phyloP scores from a whole-genome alignment of 2,888 invertebrate species.

The Gisinianus flammeolus region DNA sequence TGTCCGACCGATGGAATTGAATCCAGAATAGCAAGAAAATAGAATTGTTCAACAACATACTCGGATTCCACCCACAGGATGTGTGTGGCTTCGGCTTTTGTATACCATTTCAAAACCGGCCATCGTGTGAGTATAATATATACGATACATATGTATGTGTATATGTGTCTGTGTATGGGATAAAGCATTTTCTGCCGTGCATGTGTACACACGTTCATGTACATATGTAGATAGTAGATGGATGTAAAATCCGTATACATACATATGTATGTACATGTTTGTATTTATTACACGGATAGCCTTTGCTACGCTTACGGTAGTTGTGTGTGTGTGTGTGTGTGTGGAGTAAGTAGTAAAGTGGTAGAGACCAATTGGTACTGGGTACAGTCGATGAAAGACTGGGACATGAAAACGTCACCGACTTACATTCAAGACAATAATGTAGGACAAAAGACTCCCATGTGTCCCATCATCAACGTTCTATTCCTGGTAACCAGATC shows the following conservation, averaged over 20 bases:
- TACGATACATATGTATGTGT: no score
- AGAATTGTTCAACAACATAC: neutral
- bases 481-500: slow-evolving; percentile 50
- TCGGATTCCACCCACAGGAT: slow-evolving; percentile 9
- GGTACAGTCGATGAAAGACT: slow-evolving; percentile 56
- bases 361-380: neutral
- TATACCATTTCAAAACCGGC: no score
- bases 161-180: no score
- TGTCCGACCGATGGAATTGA: neutral
- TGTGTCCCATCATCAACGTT: slow-evolving; percentile 56
- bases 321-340: neutral
- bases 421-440: slow-evolving; percentile 59
- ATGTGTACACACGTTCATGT: no score
- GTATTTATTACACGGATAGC: no score
- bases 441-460: slow-evolving; percentile 59
- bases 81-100: slow-evolving; percentile 1
- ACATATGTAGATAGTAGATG: no score
- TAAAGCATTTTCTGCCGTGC: no score
- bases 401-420: slow-evolving; percentile 59
- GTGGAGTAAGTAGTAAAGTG: slow-evolving; percentile 7
- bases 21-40: neutral
- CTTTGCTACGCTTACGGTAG: no score
- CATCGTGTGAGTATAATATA: no score
- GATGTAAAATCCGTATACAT: no score
- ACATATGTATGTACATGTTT: no score